Percentiles rank a stretch among this genome's conserved stretches.
phyloP scores from a whole-genome alignment of 23 tunicate genomes.

The Styela plicata region DNA sequence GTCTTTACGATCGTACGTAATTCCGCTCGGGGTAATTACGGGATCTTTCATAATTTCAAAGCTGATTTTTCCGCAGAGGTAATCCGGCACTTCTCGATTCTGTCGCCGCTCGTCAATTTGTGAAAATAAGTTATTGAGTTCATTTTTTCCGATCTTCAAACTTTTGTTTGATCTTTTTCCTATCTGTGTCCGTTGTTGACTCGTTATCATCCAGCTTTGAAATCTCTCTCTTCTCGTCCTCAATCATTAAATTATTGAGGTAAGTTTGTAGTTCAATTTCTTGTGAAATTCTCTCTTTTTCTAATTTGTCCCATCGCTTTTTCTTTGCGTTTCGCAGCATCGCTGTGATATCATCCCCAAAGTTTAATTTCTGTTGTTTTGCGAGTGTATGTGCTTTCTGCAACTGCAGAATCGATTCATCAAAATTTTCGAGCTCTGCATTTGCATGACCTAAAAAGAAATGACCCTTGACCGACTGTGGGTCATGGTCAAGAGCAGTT shows the following conservation, averaged over 20 bases:
- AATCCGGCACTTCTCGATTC: constrained; percentile 94
- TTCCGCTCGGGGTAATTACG: constrained; percentile 95
- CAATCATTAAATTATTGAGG: constrained; percentile 46
- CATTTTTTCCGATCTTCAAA: constrained; percentile 49
- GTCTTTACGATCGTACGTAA: constrained; percentile 86
- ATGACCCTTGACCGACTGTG: constrained; percentile 87
- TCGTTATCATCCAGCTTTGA: neutral
- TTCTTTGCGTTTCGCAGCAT: constrained; percentile 61
- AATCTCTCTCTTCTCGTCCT: constrained; percentile 50
- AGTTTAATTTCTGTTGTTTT: constrained; percentile 77
- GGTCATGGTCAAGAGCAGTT: constrained; percentile 69
- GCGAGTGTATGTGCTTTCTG: constrained; percentile 78
- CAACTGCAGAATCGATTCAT: constrained; percentile 78
- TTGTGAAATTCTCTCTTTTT: constrained; percentile 62
- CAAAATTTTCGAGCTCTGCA: constrained; percentile 72
- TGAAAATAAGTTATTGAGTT: constrained; percentile 58
- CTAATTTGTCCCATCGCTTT: constrained; percentile 78
- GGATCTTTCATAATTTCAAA: constrained; percentile 94
- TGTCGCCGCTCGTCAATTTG: constrained; percentile 87
- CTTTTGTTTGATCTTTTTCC: constrained; percentile 4
- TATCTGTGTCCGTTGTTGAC: neutral
- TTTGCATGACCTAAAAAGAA: constrained; percentile 89
- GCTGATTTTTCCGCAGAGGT: constrained; percentile 91
- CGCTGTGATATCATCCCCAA: constrained; percentile 84
- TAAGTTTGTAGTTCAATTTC: constrained; percentile 85